These are phyloP conservation scores for Heliconius hewitsoni DNA, from an alignment of 1,140 invertebrate genomes.

Conservation along the genomic window DNA sequence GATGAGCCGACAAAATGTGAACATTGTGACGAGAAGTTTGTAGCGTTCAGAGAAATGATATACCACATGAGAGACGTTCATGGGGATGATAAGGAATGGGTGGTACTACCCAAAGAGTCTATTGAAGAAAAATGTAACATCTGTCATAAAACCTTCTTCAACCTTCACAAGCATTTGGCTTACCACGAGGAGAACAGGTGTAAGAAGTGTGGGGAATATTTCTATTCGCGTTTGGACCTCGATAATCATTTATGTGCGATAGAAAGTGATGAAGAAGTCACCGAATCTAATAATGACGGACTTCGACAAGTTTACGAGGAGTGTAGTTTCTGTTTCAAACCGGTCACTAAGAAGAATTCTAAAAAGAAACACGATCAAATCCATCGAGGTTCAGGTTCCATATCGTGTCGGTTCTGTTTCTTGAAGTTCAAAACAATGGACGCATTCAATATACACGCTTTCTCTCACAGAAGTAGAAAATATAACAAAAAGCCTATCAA, in stretches of 20 bases:
- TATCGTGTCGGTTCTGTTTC: slow-evolving; percentile 75
- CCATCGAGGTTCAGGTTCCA: slow-evolving; percentile 68
- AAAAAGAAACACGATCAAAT: slow-evolving; percentile 63
- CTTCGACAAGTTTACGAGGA: slow-evolving; percentile 64
- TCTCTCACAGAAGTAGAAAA: slow-evolving; percentile 73
- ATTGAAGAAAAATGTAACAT: slow-evolving; percentile 72
- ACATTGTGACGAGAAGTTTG: slow-evolving; percentile 76
- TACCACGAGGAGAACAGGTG: slow-evolving; percentile 79
- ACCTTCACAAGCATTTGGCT: slow-evolving; percentile 72
- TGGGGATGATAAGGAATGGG: slow-evolving; percentile 74
- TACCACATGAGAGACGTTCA: slow-evolving; percentile 74
- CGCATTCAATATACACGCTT: slow-evolving; percentile 76
- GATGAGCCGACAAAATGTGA: slow-evolving; percentile 76
- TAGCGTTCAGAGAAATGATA: slow-evolving; percentile 72
- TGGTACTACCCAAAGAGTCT: slow-evolving; percentile 65
- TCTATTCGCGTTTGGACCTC: slow-evolving; percentile 65
- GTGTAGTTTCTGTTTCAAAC: slow-evolving; percentile 78
- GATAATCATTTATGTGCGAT: slow-evolving; percentile 75
- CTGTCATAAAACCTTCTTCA: slow-evolving; percentile 74
- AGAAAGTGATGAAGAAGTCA: slow-evolving; percentile 70
- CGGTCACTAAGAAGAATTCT: slow-evolving; percentile 61
- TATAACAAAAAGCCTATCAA: slow-evolving; percentile 76
- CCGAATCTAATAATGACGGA: slow-evolving; percentile 37
- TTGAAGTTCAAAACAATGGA: slow-evolving; percentile 77
- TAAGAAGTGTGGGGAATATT: slow-evolving; percentile 77